Base-by-base conservation (phyloP, 2,888 invertebrate species). In the Sialis lutaria region DNA sequence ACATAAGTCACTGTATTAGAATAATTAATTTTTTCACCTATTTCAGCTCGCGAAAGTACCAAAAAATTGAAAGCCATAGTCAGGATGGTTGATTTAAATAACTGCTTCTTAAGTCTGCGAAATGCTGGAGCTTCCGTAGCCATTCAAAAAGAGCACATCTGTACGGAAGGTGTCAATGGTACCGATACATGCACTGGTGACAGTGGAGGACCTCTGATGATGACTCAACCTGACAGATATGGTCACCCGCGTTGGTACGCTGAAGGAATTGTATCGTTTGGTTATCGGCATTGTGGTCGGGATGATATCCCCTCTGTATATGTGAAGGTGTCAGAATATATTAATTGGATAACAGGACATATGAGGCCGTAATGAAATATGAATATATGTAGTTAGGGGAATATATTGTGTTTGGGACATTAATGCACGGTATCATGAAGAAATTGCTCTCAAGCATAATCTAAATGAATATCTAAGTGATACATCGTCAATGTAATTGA, bases 151-250 rank as follows among this genome's bases (percentile, higher is more conserved):
- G 22, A 22, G 12, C 80, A 81, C 55, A 56, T 84, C 1, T 85
- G 84, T 56, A 82, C 82, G 7, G 85, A 85, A 3, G 81, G 81
- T 1, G 68, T 69, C 35, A 71, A 67, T 48, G 72, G 74, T 4
- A 71, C 77, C 55, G 85, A 85, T 56, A 77, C 82, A 0, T 86
- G 86, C 55, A 70, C 67, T 10, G 85, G 85, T 0, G 85, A 85
- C 55, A 83, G 82, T 1, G 86, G 86, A 1, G 84, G 84, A 4
- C 84, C 86, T 0, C 63, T 86, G 5, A 84, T 85, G 82, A 67
- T 61, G 52, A 61, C 62, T 40, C 63, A 64, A 52, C 58, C 58
- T 1, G 30, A 35, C 30, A 64, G 55, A 42, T 2, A 22, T 22
- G 65, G 64, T 32, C 61, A 66, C 1, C 10, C 33, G 7, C 64